These are phyloP conservation scores for Hemibagrus wyckioides DNA, from an alignment of 2,113 vertebrate genomes.

Conservation along the genomic window DNA sequence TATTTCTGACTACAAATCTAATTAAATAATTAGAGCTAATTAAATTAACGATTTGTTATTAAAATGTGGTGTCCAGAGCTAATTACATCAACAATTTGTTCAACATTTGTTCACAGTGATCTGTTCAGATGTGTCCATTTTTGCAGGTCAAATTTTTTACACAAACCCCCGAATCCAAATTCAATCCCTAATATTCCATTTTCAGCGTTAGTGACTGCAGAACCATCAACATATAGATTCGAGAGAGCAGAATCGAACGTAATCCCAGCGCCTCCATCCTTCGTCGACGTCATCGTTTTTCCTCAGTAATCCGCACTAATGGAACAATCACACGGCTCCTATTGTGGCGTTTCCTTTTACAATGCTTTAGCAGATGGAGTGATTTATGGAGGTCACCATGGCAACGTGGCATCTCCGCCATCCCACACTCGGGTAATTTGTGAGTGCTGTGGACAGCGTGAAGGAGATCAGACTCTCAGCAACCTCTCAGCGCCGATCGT, in stretches of 20 bases:
- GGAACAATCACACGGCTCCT: background rate
- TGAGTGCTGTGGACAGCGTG: background rate
- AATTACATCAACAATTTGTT: background rate
- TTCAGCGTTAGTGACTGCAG: background rate
- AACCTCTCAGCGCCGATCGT: background rate
- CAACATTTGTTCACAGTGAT: too few relatives aligned
- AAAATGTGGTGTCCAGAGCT: background rate
- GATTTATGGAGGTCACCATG: conserved; percentile 48
- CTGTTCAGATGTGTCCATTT: background rate
- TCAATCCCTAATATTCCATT: background rate
- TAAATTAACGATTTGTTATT: background rate
- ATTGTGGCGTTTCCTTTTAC: background rate
- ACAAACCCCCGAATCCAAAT: background rate
- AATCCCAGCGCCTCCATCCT: background rate
- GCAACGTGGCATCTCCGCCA: conserved; percentile 31
- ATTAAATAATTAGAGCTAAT: background rate
- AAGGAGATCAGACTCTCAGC: background rate
- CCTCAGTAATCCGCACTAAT: conserved; percentile 32
- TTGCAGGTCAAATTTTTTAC: background rate
- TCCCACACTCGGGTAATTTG: conserved; percentile 18
- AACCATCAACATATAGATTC: background rate
- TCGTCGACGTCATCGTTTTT: background rate
- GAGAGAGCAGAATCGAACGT: background rate
- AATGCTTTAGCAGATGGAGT: conserved; percentile 15
- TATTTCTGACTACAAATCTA: background rate